phyloP scores from a whole-genome alignment of 1,140 invertebrate genomes.

The Agrypnia vestita region DNA sequence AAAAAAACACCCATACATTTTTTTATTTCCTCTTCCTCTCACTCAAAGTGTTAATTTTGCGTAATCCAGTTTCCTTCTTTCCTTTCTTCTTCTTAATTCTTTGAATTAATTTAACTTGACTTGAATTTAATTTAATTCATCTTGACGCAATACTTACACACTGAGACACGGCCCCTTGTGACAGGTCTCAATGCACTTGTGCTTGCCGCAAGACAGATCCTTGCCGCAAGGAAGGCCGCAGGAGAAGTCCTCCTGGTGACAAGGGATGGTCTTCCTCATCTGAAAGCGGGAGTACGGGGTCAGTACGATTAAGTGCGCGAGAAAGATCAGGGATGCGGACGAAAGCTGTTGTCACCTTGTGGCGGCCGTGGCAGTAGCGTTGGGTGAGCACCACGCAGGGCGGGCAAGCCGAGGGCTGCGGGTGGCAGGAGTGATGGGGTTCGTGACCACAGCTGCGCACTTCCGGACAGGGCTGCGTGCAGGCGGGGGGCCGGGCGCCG shows the following conservation, averaged over 20 bases:
- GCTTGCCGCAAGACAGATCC: conserved; percentile 83
- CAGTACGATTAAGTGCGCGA: too few relatives aligned
- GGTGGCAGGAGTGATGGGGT: conserved; percentile 79
- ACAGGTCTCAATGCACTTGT: conserved; percentile 84
- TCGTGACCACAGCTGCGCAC: conserved; percentile 87
- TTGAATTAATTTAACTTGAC: too few relatives aligned
- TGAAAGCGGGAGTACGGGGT: conserved; percentile 41
- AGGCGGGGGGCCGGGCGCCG: conserved; percentile 88
- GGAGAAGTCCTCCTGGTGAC: conserved; percentile 89
- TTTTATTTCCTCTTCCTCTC: too few relatives aligned
- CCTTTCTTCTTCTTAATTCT: too few relatives aligned
- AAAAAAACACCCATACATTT: too few relatives aligned
- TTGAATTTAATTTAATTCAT: too few relatives aligned
- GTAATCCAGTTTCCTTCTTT: too few relatives aligned
- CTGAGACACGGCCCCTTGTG: conserved; percentile 80
- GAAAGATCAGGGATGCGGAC: too few relatives aligned
- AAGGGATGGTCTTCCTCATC: conserved; percentile 90
- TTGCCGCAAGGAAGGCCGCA: conserved; percentile 92
- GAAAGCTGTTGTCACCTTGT: conserved; percentile 77
- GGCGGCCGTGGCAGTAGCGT: conserved; percentile 91
- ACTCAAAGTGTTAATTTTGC: too few relatives aligned
- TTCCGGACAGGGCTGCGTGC: conserved; percentile 84
- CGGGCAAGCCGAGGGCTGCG: conserved; percentile 81
- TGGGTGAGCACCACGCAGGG: conserved; percentile 93
- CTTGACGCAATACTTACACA: conserved; percentile 53